These are phyloP conservation scores for Istiophorus platypterus DNA, from an alignment of 2,113 vertebrate species.

Conservation along the genomic window DNA sequence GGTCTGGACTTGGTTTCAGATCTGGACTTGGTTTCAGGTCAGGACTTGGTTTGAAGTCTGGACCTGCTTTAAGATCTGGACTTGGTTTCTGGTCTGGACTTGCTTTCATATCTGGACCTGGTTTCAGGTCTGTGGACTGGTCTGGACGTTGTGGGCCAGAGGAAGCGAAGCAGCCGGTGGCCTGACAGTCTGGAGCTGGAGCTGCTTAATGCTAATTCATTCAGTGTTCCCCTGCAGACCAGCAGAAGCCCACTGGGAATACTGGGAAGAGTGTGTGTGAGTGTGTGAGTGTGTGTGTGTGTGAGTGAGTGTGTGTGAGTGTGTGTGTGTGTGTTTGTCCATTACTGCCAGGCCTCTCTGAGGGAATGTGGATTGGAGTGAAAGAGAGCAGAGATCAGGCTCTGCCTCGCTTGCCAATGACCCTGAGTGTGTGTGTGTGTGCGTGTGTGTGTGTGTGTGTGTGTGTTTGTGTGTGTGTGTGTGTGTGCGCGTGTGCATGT, in stretches of 20 bases:
- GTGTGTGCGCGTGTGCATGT: constrained; percentile 26
- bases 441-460: constrained; percentile 44
- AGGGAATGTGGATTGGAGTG: constrained; percentile 54
- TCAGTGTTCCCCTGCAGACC: constrained; percentile 72
- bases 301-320: too few relatives aligned
- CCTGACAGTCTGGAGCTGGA: constrained; percentile 40
- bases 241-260: constrained; percentile 63
- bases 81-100: not conserved
- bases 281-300: too few relatives aligned
- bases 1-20: not conserved
- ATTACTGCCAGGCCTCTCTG: constrained; percentile 39
- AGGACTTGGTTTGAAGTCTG: not conserved
- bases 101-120: too few relatives aligned
- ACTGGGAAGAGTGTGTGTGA: constrained; percentile 45
- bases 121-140: not conserved
- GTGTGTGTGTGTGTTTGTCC: constrained; percentile 41
- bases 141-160: not conserved
- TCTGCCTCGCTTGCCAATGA: constrained; percentile 61
- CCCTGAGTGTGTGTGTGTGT: constrained; percentile 41
- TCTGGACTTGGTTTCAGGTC: not conserved
- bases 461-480: constrained; percentile 5
- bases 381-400: constrained; percentile 66
- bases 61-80: not conserved
- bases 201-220: constrained; percentile 80
- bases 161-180: constrained; percentile 16